phyloP scores from a whole-genome alignment of 2,888 invertebrate genomes.

The Antheraea yamamai region DNA sequence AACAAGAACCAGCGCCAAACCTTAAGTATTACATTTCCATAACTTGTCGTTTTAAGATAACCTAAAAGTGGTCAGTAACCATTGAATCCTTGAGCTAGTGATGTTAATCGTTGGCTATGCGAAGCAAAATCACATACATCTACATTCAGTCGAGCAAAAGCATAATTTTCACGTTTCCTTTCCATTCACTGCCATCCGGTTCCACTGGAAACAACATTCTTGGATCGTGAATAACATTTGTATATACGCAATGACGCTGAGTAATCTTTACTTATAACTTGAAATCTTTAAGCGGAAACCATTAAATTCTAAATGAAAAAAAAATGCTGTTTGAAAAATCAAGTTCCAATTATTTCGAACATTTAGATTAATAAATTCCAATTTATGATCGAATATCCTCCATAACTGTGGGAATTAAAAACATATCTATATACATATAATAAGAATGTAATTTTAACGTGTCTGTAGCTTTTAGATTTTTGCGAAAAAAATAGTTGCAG shows the following conservation, averaged over 20 bases:
- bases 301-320: background rate
- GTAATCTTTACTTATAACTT: constrained; percentile 21
- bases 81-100: background rate
- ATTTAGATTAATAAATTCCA: background rate
- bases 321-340: background rate
- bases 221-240: constrained; percentile 47
- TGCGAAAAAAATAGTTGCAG: too few relatives aligned
- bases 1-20: background rate
- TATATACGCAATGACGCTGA: constrained; percentile 35
- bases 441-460: background rate
- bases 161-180: constrained; percentile 35
- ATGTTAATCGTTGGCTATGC: constrained; percentile 17
- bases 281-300: background rate
- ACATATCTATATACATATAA: background rate
- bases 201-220: constrained; percentile 41
- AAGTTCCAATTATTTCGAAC: background rate
- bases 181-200: constrained; percentile 33
- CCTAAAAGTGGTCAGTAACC: background rate
- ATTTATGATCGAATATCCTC: background rate
- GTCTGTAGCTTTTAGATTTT: too few relatives aligned
- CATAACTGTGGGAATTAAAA: background rate
- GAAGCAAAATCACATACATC: constrained; percentile 30
- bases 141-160: constrained; percentile 12
- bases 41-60: constrained; percentile 5
- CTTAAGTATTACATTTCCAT: background rate